phyloP scores from a whole-genome alignment of 2,113 vertebrate species.

The Eira barbara region DNA sequence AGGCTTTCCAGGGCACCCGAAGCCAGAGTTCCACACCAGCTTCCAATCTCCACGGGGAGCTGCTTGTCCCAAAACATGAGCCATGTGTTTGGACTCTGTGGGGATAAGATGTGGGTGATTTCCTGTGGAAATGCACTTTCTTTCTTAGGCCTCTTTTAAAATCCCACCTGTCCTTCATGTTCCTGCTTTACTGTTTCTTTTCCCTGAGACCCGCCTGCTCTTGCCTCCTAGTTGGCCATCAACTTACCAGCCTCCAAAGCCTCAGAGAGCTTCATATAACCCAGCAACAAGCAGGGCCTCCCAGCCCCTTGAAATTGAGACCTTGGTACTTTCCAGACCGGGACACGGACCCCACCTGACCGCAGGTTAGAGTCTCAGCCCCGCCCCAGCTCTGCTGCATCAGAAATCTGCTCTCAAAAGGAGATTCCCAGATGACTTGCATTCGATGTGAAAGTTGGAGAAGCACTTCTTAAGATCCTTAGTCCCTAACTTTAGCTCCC shows the following conservation, averaged over 20 bases:
- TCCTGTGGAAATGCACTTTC: not conserved
- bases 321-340: not conserved
- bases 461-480: not conserved
- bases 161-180: not conserved
- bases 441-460: not conserved
- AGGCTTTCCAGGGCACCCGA: not conserved
- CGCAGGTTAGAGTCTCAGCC: not conserved
- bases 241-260: not conserved
- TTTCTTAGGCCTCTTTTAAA: not conserved
- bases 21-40: not conserved
- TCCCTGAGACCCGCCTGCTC: not conserved
- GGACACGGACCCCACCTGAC: rapidly evolving
- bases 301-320: not conserved
- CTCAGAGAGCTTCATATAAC: not conserved
- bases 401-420: not conserved
- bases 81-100: not conserved
- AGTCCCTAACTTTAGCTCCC: not conserved
- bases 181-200: not conserved
- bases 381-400: not conserved
- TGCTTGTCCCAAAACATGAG: not conserved
- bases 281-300: not conserved
- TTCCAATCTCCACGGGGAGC: not conserved
- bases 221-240: not conserved
- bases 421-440: too few relatives aligned
- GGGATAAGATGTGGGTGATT: not conserved